Evolutionary conservation across 2,113 vertebrate species (phyloP).

Genomic region (Sakesphorus luctuosus): DNA sequence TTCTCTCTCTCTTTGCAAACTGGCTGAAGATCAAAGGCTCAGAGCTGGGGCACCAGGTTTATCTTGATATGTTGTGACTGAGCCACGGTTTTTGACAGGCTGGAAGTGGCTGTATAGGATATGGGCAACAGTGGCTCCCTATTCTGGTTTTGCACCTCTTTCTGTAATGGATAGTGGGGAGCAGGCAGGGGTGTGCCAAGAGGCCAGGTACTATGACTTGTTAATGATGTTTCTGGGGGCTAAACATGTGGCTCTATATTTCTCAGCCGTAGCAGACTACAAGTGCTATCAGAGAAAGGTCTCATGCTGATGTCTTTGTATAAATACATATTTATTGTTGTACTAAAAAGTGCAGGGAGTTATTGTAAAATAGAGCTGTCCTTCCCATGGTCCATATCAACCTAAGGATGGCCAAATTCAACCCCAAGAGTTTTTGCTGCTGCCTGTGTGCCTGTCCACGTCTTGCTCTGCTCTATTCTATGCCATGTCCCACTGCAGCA

Average conservation of each 20-base stretch:
- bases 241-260: background rate
- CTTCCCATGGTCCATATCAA: background rate
- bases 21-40: background rate
- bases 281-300: background rate
- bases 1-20: background rate
- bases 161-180: background rate
- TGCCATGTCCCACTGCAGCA: fast-evolving
- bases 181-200: background rate
- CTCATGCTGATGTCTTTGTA: background rate
- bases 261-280: background rate
- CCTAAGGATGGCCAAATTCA: background rate
- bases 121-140: background rate
- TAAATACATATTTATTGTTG: background rate
- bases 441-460: background rate
- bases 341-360: background rate
- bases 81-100: background rate
- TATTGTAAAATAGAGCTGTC: background rate
- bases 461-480: background rate
- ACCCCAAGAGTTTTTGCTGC: background rate
- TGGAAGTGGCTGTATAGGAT: background rate
- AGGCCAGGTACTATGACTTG: background rate
- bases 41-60: background rate
- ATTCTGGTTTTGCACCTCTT: background rate
- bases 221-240: background rate
- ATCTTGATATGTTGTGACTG: background rate